Percentiles rank a stretch among this genome's conserved stretches.
These are phyloP conservation scores for Esox lucius DNA, from an alignment of 2,797 vertebrate genomes.

Conservation along the genomic window DNA sequence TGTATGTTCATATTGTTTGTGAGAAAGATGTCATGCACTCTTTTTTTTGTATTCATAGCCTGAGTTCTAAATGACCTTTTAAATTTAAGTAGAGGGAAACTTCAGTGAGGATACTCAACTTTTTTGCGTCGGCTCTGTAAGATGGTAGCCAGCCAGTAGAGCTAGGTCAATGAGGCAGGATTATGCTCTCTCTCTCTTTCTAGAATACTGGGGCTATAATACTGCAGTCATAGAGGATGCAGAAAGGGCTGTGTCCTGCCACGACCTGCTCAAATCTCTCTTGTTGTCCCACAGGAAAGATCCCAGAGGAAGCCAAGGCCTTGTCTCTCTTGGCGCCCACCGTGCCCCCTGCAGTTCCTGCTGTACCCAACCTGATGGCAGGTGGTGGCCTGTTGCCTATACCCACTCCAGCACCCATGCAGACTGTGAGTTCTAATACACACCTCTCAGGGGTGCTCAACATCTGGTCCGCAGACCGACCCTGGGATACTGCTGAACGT, in stretches of 20 bases:
- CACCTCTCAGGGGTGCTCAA: not conserved
- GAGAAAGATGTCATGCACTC: constrained; percentile 32
- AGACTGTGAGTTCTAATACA: constrained; percentile 78
- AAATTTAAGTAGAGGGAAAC: constrained; percentile 28
- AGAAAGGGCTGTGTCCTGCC: constrained; percentile 65
- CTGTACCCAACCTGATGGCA: constrained; percentile 82
- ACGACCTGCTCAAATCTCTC: constrained; percentile 66
- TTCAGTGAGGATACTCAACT: constrained; percentile 50
- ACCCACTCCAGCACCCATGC: constrained; percentile 85
- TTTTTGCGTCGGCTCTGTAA: constrained; percentile 32
- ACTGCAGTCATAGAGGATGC: constrained; percentile 82
- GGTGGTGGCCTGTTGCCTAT: constrained; percentile 94
- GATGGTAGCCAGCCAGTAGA: constrained; percentile 54
- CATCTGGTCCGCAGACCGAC: too few species aligned
- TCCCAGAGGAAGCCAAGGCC: constrained; percentile 97
- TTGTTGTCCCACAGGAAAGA: constrained; percentile 89
- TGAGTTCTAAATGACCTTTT: constrained; percentile 42
- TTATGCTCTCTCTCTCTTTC: constrained; percentile 73
- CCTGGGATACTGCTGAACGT: too few species aligned
- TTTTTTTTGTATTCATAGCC: constrained; percentile 35
- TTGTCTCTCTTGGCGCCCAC: constrained; percentile 92
- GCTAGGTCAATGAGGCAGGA: constrained; percentile 57
- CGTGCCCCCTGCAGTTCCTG: constrained; percentile 67
- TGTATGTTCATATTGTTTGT: constrained; percentile 44
- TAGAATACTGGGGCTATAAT: constrained; percentile 84